A percentile compares a stretch with the other conserved stretches of the same genome.
phyloP scores from a whole-genome alignment of 2,888 invertebrate species.

The Dryadula phaetusa region DNA sequence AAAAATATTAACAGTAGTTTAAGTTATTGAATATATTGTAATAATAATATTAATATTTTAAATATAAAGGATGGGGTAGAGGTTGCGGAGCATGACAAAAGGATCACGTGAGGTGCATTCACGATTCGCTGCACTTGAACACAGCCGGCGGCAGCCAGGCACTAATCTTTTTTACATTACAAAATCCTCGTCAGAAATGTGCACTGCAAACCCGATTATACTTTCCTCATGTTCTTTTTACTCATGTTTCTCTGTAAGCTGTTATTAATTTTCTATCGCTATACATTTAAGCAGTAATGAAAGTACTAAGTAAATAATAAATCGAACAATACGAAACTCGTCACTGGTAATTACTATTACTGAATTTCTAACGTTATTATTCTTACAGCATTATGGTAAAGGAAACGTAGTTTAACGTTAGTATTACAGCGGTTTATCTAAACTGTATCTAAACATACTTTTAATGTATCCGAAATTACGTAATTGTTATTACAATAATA shows the following conservation, averaged over 20 bases:
- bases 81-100: constrained; percentile 19
- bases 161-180: constrained; percentile 28
- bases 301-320: background rate
- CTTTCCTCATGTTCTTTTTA: constrained; percentile 14
- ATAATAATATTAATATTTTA: constrained; percentile 12
- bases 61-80: background rate
- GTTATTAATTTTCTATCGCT: background rate
- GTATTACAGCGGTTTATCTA: no score
- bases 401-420: no score
- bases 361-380: background rate
- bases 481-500: no score
- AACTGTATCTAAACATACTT: no score
- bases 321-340: background rate
- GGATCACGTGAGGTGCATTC: constrained; percentile 24
- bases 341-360: background rate
- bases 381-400: no score
- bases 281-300: background rate
- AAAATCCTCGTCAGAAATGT: constrained; percentile 18
- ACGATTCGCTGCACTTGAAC: constrained; percentile 21
- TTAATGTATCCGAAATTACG: no score
- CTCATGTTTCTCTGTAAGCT: background rate
- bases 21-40: background rate
- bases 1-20: background rate
- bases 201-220: constrained; percentile 17
- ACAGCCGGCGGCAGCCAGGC: constrained; percentile 16